Conservation (phyloP, 1,140 invertebrate species). For the Micrasema longulum region DNA sequence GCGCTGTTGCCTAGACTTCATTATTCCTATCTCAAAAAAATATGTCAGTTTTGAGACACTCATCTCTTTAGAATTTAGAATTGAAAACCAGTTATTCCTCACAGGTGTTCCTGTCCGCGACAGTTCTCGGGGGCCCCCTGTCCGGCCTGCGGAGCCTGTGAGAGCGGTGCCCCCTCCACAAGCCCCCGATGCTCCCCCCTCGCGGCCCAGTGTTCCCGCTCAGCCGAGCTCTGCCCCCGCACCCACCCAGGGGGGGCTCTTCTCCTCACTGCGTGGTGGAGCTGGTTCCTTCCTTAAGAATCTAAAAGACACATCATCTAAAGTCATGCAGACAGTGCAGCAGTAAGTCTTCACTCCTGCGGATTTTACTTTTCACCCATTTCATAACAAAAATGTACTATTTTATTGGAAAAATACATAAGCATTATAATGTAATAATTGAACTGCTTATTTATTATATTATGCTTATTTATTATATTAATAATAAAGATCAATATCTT, state of each 20-base stretch:
- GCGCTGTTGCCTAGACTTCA: no score
- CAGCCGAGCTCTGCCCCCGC: conserved; percentile 58
- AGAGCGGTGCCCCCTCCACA: not conserved
- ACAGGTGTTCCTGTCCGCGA: conserved; percentile 13
- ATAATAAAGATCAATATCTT: no score
- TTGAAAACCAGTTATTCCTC: not conserved
- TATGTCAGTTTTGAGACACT: no score
- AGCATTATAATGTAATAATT: no score
- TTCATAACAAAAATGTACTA: not conserved
- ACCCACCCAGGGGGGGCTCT: conserved; percentile 72
- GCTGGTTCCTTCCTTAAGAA: conserved; percentile 92
- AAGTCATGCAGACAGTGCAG: conserved; percentile 96
- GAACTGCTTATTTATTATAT: no score
- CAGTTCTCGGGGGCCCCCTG: conserved; percentile 15
- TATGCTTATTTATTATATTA: no score
- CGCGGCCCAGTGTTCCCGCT: conserved; percentile 60
- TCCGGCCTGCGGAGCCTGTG: conserved; percentile 12
- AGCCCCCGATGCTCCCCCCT: not conserved
- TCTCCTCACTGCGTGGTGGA: conserved; percentile 85
- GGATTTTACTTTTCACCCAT: conserved; percentile 16
- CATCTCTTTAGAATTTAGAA: no score
- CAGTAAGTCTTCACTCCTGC: conserved; percentile 79
- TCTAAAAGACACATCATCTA: conserved; percentile 94
- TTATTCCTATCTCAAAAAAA: no score
- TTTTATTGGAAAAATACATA: no score